Evolutionary conservation across 2,888 invertebrate species (phyloP).

Genomic region (Pollenia amentaria): DNA sequence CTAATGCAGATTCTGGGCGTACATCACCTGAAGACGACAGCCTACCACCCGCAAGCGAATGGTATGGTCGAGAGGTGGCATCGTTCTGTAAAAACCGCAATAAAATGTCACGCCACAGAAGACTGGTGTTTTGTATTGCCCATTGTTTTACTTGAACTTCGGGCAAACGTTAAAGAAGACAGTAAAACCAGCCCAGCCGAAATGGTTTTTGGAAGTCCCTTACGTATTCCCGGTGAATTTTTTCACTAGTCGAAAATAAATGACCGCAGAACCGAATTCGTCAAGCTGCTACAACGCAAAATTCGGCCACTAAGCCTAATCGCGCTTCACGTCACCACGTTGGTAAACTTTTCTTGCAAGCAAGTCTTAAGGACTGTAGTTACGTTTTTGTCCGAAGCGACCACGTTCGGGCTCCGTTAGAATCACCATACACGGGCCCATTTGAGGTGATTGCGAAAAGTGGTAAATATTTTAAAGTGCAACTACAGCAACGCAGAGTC

Average conservation of each 20-base stretch:
- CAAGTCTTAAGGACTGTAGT: background rate
- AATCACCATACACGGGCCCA: too few relatives aligned
- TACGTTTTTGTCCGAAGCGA: conserved; percentile 15
- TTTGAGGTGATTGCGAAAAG: too few relatives aligned
- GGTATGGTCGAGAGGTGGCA: too few relatives aligned
- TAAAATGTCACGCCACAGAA: too few relatives aligned
- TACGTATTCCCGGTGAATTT: conserved; percentile 15
- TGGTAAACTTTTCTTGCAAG: background rate
- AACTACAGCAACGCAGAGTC: too few relatives aligned
- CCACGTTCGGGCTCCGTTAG: background rate
- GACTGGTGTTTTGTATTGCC: too few relatives aligned
- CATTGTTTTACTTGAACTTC: too few relatives aligned
- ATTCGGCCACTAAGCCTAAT: background rate
- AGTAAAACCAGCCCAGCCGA: too few relatives aligned
- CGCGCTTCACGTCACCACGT: background rate
- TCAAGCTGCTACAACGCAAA: background rate
- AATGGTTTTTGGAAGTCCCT: too few relatives aligned
- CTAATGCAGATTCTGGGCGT: conserved; percentile 60
- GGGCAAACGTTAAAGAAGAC: too few relatives aligned
- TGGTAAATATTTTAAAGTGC: too few relatives aligned
- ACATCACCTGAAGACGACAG: conserved; percentile 57
- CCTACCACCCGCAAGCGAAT: conserved; percentile 72
- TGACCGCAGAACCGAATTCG: background rate
- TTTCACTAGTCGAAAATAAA: background rate
- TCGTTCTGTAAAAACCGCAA: too few relatives aligned